Evolutionary conservation across 2,113 vertebrate genomes (phyloP).

Genomic region (Corydoras maculifer): DNA sequence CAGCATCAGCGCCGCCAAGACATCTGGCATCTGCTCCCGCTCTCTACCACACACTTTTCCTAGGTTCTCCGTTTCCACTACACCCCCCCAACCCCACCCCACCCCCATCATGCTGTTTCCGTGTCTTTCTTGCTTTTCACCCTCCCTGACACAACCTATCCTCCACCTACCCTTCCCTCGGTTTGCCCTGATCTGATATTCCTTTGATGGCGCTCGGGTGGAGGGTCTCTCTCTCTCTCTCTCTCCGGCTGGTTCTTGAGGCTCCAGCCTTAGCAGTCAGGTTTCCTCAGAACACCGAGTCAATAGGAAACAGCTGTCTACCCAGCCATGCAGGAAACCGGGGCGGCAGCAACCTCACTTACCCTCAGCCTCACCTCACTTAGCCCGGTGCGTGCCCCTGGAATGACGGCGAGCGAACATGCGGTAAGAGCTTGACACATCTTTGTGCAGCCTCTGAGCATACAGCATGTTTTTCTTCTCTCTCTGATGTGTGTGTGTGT

Average conservation of each 20-base stretch:
- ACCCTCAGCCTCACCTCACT: conserved; percentile 16
- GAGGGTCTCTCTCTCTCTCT: conserved; percentile 54
- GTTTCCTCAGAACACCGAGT: conserved; percentile 81
- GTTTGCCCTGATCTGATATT: conserved; percentile 12
- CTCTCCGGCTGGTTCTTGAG: conserved; percentile 54
- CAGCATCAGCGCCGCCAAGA: conserved; percentile 42
- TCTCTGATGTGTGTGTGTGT: neutral
- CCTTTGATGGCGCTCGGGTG: conserved; percentile 29
- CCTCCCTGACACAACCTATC: conserved; percentile 6
- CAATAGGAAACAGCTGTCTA: conserved; percentile 88
- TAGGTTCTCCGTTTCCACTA: conserved; percentile 11
- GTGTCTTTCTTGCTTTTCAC: conserved; percentile 4
- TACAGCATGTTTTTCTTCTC: neutral
- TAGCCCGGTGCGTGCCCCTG: conserved; percentile 19
- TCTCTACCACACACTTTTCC: conserved; percentile 16
- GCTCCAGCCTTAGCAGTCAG: conserved; percentile 55
- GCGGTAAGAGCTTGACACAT: neutral
- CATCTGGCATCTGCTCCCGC: conserved; percentile 35
- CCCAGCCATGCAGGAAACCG: conserved; percentile 74
- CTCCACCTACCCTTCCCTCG: neutral
- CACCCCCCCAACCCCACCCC: neutral
- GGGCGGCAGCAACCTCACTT: conserved; percentile 18
- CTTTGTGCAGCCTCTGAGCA: neutral
- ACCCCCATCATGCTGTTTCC: conserved; percentile 14
- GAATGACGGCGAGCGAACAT: conserved; percentile 2